phyloP scores from a whole-genome alignment of 2,113 vertebrate genomes.

The Raja brachyura region DNA sequence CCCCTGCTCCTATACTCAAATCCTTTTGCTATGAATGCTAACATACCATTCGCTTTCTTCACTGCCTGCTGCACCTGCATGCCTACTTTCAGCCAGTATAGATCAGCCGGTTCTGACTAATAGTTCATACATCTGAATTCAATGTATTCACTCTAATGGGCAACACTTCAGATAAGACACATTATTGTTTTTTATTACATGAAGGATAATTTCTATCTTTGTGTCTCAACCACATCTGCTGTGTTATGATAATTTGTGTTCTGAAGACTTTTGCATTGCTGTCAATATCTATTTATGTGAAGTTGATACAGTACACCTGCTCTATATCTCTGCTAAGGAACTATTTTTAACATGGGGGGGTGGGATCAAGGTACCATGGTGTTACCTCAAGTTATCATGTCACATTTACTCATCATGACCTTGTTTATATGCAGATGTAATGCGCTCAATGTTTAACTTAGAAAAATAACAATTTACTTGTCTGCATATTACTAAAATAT shows the following conservation, averaged over 20 bases:
- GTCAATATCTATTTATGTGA: neutral
- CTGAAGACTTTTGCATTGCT: neutral
- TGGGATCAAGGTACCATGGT: neutral
- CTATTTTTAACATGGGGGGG: neutral
- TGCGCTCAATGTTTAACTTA: neutral
- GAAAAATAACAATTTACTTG: neutral
- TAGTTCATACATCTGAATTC: neutral
- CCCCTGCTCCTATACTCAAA: too few relatives aligned
- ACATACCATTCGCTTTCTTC: too few relatives aligned
- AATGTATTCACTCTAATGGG: neutral
- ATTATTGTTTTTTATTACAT: neutral
- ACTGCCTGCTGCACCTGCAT: too few relatives aligned
- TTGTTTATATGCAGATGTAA: neutral
- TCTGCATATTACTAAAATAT: neutral
- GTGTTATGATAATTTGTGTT: neutral
- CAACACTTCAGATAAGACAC: neutral
- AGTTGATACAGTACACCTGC: neutral
- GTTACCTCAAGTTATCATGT: neutral
- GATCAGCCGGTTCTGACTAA: neutral
- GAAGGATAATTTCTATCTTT: neutral
- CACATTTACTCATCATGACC: neutral
- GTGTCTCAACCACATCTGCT: neutral
- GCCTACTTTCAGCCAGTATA: too few relatives aligned
- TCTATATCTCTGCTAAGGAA: neutral
- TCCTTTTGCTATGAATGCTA: too few relatives aligned